phyloP scores from a whole-genome alignment of 2,888 invertebrate species.

The Sphecodes monilicornis region DNA sequence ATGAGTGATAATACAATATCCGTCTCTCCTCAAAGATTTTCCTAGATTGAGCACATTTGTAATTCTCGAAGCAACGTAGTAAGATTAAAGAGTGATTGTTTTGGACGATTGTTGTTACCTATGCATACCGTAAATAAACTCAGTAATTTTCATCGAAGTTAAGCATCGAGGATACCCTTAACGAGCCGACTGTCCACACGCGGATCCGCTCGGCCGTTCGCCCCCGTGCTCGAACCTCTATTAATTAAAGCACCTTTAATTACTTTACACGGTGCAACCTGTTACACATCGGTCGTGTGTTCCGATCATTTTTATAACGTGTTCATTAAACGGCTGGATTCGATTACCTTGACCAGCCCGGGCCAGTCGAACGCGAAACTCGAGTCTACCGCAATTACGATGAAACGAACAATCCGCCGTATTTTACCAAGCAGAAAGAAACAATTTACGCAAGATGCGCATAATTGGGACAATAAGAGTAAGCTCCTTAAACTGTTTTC shows the following conservation, averaged over 20 bases:
- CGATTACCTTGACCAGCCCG: neutral
- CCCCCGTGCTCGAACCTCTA: slow-evolving; percentile 31
- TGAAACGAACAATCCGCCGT: neutral
- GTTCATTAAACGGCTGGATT: slow-evolving; percentile 7
- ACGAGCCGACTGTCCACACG: slow-evolving; percentile 29
- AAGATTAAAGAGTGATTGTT: neutral
- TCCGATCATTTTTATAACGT: slow-evolving; percentile 30
- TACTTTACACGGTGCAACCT: slow-evolving; percentile 48
- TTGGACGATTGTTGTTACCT: neutral
- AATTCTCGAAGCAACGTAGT: neutral
- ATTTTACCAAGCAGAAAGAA: slow-evolving; percentile 16
- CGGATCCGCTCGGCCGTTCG: slow-evolving; percentile 22
- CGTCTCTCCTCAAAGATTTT: too few species aligned
- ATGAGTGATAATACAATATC: too few species aligned
- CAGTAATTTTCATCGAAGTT: slow-evolving; percentile 30
- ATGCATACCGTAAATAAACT: slow-evolving; percentile 4
- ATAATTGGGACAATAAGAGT: slow-evolving; percentile 62
- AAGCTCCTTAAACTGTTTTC: slow-evolving; percentile 14
- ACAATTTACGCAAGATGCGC: slow-evolving; percentile 42
- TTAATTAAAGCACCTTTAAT: slow-evolving; percentile 51
- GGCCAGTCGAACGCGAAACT: neutral
- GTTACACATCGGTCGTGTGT: slow-evolving; percentile 30
- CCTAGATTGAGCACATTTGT: neutral
- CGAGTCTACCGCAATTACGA: neutral
- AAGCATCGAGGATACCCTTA: slow-evolving; percentile 26